Evolutionary conservation across 2,888 invertebrate genomes (phyloP), one percentile per base, ranked within the genome.

Genomic region (Latrodectus elegans): DNA sequence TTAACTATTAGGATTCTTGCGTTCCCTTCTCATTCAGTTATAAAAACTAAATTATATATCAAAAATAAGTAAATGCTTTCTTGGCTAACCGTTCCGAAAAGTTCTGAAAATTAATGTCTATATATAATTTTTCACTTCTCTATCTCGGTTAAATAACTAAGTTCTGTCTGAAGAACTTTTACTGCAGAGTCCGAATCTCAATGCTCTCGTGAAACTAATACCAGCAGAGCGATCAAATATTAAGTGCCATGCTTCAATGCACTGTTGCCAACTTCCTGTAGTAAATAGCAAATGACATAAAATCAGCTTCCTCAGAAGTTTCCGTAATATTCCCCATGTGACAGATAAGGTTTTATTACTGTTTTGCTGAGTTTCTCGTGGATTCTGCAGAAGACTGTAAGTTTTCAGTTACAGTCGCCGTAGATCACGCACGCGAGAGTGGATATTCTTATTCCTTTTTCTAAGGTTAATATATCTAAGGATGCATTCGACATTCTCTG

Each of bases 321-420:
- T 53, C 17, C 65, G 49, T 77, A 84, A 77, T 77, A 84, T 84
- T 84, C 68, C 84, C 84, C 84, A 4, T 64, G 84, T 78, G 71
- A 77, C 65, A 77, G 84, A 84, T 77, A 84, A 64, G 65, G 14
- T 65, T 77, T 78, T 84, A 84, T 84, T 84, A 77, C 84, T 83
- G 67, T 52, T 77, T 8, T 26, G 82, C 12, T 17, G 81, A 52
- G 73, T 73, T 81, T 81, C 52, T 72, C 64, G 51, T 64, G 55
- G 72, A 73, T 52, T 68, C 22, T 49, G 15, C 8, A 10, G 49
- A 49, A 76, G 17, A 38, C 38, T 1, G 38, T 38, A 38, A 38
- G 38, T 38, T 74, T 81, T 67, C 73, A 65, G 81, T 74, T 74
- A 38, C 38, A 38, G 38, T 38, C 3, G 38, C 38, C 1, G 6